Percentiles rank a stretch among this genome's conserved stretches.
Conservation (phyloP, 2,797 vertebrate genomes). For the Mus caroli region DNA sequence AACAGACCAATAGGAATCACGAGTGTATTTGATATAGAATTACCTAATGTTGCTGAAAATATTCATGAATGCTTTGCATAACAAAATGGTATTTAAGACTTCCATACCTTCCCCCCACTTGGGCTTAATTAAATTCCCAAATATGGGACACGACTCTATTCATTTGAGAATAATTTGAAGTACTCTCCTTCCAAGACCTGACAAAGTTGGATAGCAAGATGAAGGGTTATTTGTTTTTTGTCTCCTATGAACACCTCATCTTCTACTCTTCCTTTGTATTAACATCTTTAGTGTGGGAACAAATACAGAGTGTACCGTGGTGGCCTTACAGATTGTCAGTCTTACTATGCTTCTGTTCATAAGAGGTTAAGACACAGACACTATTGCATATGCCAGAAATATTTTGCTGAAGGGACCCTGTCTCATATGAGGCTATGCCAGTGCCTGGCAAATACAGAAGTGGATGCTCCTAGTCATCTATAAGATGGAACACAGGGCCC, state of each 20-base stretch:
- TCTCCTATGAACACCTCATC: conserved; percentile 9
- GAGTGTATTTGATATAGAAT: conserved; percentile 78
- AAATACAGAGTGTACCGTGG: background rate
- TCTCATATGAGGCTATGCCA: too few species aligned
- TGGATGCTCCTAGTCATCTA: too few species aligned
- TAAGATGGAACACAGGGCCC: too few species aligned
- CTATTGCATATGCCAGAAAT: too few species aligned
- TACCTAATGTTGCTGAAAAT: conserved; percentile 76
- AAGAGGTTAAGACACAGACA: background rate
- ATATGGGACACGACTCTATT: conserved; percentile 73
- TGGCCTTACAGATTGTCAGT: conserved; percentile 26
- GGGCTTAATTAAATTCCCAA: conserved; percentile 78
- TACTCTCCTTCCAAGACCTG: conserved; percentile 56
- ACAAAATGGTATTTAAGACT: conserved; percentile 78
- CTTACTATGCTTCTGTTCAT: conserved; percentile 52
- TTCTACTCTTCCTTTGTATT: background rate
- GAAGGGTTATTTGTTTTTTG: conserved; percentile 51
- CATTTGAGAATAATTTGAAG: conserved; percentile 73
- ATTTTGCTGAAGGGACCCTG: too few species aligned
- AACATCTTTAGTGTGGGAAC: conserved; percentile 48
- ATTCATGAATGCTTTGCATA: conserved; percentile 76
- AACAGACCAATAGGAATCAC: conserved; percentile 76
- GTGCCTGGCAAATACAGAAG: too few species aligned
- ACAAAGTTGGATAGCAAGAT: conserved; percentile 25
- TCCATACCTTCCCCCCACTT: background rate